Conservation (phyloP, 2,113 vertebrate species). For the Periophthalmodon schlosseri region DNA sequence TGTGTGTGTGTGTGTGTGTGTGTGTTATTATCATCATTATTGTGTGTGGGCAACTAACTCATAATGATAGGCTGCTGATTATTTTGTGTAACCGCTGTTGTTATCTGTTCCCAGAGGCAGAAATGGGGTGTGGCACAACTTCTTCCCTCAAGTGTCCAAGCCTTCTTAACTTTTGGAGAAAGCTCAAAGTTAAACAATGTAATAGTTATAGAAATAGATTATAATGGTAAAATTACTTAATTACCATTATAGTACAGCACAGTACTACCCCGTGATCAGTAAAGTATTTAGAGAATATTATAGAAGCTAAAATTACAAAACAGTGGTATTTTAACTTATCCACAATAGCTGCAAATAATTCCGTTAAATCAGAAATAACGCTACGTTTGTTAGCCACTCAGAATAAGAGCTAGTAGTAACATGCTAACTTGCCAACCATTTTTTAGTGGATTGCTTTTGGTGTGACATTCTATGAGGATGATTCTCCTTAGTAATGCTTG, state of each 20-base stretch:
- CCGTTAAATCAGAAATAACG: conserved; percentile 3
- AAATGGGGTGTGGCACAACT: conserved; percentile 53
- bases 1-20: no score
- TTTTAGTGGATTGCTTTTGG: not conserved
- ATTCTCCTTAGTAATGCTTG: not conserved
- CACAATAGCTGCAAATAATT: not conserved
- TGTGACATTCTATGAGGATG: not conserved
- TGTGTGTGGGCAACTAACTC: not conserved
- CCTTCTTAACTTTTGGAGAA: not conserved
- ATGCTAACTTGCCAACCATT: conserved; percentile 21
- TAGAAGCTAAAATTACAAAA: not conserved
- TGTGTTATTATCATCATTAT: no score
- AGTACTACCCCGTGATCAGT: not conserved
- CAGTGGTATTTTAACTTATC: not conserved
- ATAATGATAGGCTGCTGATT: conserved; percentile 11
- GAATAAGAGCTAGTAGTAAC: conserved; percentile 16
- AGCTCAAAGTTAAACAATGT: not conserved
- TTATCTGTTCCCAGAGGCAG: conserved; percentile 56
- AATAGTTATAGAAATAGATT: not conserved
- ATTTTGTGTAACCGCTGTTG: conserved; percentile 21
- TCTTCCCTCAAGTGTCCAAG: conserved; percentile 3
- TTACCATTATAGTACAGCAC: not conserved
- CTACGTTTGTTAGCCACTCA: not conserved
- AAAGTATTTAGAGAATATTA: conserved; percentile 24
- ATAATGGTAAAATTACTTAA: not conserved